Percentiles rank a stretch among this genome's conserved stretches.
phyloP scores from a whole-genome alignment of 2,888 invertebrate genomes.

The Drosophila multiciliata region DNA sequence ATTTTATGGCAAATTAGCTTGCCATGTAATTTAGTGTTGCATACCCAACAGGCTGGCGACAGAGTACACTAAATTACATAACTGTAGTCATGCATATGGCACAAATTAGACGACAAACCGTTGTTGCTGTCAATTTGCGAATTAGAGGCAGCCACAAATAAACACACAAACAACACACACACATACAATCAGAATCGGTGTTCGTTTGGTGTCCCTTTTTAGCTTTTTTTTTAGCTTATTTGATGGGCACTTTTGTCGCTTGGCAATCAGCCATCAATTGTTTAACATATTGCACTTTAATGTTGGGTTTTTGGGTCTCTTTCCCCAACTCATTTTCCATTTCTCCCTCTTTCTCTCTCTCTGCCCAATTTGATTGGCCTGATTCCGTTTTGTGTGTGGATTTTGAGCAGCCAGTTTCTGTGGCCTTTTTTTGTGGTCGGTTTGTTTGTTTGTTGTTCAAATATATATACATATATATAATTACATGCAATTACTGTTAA shows the following conservation, averaged over 20 bases:
- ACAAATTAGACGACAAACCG: slow-evolving; percentile 56
- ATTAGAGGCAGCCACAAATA: slow-evolving; percentile 43
- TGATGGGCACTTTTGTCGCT: slow-evolving; percentile 27
- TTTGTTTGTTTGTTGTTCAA: slow-evolving; percentile 9
- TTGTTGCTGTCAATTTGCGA: slow-evolving; percentile 62
- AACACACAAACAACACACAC: background rate
- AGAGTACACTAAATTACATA: slow-evolving; percentile 51
- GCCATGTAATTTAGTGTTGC: slow-evolving; percentile 65
- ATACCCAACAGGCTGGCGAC: slow-evolving; percentile 49
- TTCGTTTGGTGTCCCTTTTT: slow-evolving; percentile 21
- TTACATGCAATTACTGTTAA: slow-evolving; percentile 18
- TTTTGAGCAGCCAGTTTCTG: slow-evolving; percentile 20
- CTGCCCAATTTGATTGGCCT: slow-evolving; percentile 33
- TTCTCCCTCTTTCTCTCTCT: background rate
- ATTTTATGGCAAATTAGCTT: slow-evolving; percentile 66
- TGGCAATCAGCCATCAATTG: slow-evolving; percentile 72
- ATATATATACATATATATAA: slow-evolving; percentile 14
- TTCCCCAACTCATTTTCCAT: background rate
- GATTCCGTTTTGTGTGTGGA: slow-evolving; percentile 30
- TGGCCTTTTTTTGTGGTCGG: slow-evolving; percentile 21
- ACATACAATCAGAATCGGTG: slow-evolving; percentile 30
- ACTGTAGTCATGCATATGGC: slow-evolving; percentile 56
- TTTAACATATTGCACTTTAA: slow-evolving; percentile 57
- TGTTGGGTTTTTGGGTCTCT: slow-evolving; percentile 10
- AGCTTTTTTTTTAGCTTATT: slow-evolving; percentile 1